Base-by-base conservation (phyloP, 2,113 vertebrate species). In the Prunella himalayana region DNA sequence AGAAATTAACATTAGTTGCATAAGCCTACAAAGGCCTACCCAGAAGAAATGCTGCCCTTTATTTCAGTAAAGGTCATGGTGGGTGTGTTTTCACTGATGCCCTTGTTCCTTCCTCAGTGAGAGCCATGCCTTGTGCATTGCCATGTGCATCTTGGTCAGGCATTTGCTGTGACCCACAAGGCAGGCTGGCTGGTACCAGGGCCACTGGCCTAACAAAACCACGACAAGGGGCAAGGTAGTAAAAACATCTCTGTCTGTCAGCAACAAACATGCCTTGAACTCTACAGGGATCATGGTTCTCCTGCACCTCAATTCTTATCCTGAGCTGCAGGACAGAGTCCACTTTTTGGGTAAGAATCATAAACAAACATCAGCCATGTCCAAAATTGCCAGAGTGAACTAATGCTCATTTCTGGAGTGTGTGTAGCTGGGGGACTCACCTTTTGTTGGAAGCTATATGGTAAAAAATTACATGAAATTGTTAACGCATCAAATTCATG, bases 361-460 rank as follows among this genome's bases (percentile, higher is more conserved):
- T 37, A 50, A 73, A 3, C 7, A 56, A 64, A 39, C 10, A 31
- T 37, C 13, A 77, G n/a, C 20, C 18, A 24, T 6, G 3, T 51
- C 21, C 18, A 57, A 72, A 82, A 24, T 5, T 50, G 8, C 28
- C 63, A 44, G 12, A 11, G 24, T 42, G 54, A 92, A 65, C 7
- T 61, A 30, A 66, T 27, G 6, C 4, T 22, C 5, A 10, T 30
- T 60, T 42, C 50, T 45, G 5, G 27, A 20, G 15, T 5, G 5
- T 0, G 1, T 10, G 2, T 21, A 21, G 17, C 28, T 33, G 4
- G 1, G 3, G 10, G 16, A 69, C 30, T 79, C 9, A 53, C 12
- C 21, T 86, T 86, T 51, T 77, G 9, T 37, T 30, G 23, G 23
- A 73, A 68, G 9, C 15, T 65, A 15, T 5, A 73, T 39, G 35